Evolutionary conservation across 2,797 vertebrate genomes (phyloP), one percentile per base, ranked within the genome.

Genomic region (Eulemur rubriventer): DNA sequence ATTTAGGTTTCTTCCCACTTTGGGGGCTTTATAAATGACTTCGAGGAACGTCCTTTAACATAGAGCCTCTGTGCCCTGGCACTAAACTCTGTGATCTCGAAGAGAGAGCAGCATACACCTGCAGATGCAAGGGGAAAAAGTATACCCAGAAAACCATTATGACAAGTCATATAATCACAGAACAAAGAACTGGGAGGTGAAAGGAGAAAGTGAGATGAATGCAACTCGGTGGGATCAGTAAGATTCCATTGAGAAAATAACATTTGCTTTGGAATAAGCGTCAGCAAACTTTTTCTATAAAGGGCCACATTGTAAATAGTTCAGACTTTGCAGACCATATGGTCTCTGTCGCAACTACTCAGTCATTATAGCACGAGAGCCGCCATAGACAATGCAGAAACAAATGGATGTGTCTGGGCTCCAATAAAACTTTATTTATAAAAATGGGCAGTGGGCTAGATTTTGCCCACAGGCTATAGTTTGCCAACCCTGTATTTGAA

Each of bases 381-480:
- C 89, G 52, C 28, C 52, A n/a, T 0, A 55, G 30, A 91, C 1
- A 61, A 24, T 41, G 26, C 11, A 70, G 24, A 92, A 94, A 76
- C 38, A 22, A 97, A 95, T 59, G 30, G n/a, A 5, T 30, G 9
- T 67, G 48, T 50, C 67, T 55, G 24, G 48, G 38, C 57, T 76
- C 35, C 57, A 91, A 83, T 83, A 89, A 88, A 96, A 78, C 85
- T 96, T 96, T 70, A 96, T 65, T 95, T 85, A 88, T 4, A 84
- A 84, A 96, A 95, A 26, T 24, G 81, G 57, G n/a, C 22, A 52
- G 35, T 43, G 65, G 67, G 20, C 52, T 73, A 2, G 30, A 57
- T 67, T 78, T 26, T 18, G 35, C 17, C 2, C 12, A 43, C 1
- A 57, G 57, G 72, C 78, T 67, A 17, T 61, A 35, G 17, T 69